Percentiles rank a stretch among this genome's conserved stretches.
Conservation (phyloP, 2,113 vertebrate species). For the Corydoras maculifer region DNA sequence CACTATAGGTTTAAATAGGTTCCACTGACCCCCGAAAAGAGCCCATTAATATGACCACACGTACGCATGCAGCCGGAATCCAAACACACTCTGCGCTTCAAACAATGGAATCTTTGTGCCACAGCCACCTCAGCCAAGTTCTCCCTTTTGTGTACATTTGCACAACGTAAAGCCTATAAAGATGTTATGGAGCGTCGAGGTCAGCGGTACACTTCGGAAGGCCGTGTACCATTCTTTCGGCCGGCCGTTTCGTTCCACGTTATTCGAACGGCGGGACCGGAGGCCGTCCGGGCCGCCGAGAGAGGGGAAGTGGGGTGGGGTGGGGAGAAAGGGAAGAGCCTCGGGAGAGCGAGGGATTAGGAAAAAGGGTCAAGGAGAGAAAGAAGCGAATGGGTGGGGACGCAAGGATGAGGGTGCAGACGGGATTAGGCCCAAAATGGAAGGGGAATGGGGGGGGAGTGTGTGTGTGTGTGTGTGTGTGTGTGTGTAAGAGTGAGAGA, state of each 20-base stretch:
- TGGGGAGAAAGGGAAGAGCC: slow-evolving; percentile 20
- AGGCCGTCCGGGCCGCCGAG: not conserved
- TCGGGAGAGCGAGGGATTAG: slow-evolving; percentile 36
- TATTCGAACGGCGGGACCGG: not conserved
- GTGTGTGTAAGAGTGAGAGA: slow-evolving; percentile 35
- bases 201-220: not conserved
- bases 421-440: slow-evolving; percentile 17
- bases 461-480: slow-evolving; percentile 1
- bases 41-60: slow-evolving; percentile 54
- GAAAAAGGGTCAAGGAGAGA: slow-evolving; percentile 34
- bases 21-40: slow-evolving; percentile 46
- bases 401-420: slow-evolving; percentile 26
- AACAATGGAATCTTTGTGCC: slow-evolving; percentile 42
- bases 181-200: slow-evolving; percentile 28
- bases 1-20: slow-evolving; percentile 36
- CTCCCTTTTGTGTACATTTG: slow-evolving; percentile 7
- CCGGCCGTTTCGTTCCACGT: not conserved
- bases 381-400: slow-evolving; percentile 21
- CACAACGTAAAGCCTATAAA: slow-evolving; percentile 25
- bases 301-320: slow-evolving; percentile 13
- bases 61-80: slow-evolving; percentile 59
- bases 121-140: slow-evolving; percentile 10
- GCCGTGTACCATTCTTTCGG: not conserved
- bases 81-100: slow-evolving; percentile 25
- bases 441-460: slow-evolving; percentile 12